Evolutionary conservation across 1,140 invertebrate genomes (phyloP).

Genomic region (Phocides pigmalion): DNA sequence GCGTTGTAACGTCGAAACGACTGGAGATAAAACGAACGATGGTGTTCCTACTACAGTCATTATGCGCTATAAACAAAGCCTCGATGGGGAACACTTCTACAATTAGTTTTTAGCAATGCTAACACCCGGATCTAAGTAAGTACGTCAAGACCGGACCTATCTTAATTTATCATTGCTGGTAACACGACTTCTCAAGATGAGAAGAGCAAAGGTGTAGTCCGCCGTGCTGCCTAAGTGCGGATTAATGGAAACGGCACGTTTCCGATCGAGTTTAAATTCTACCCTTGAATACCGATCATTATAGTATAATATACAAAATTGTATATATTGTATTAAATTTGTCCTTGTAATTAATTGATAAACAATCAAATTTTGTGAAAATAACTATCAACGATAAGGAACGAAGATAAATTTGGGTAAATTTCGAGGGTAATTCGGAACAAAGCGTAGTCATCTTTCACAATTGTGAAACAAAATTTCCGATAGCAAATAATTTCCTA

Average conservation of each 20-base stretch:
- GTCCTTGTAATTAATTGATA: too few species aligned
- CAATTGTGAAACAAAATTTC: not conserved
- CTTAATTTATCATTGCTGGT: too few species aligned
- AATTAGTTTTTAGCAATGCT: not conserved
- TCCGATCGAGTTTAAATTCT: too few species aligned
- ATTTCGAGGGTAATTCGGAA: not conserved
- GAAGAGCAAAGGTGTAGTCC: too few species aligned
- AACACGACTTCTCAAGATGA: too few species aligned
- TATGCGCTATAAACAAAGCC: conserved; percentile 12
- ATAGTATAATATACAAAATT: too few species aligned
- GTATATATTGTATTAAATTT: too few species aligned
- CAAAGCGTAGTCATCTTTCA: conserved; percentile 7
- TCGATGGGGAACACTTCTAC: not conserved
- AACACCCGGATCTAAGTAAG: conserved; percentile 4
- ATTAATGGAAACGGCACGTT: too few species aligned
- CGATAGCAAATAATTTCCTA: too few species aligned
- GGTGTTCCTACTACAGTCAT: conserved; percentile 23
- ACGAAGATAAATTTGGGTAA: conserved; percentile 3
- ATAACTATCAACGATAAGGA: not conserved
- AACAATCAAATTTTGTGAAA: not conserved
- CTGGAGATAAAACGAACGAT: conserved; percentile 30
- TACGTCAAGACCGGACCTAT: too few species aligned
- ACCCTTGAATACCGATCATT: too few species aligned
- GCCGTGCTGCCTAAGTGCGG: too few species aligned
- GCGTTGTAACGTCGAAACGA: conserved; percentile 22